Base-by-base conservation (phyloP, 2,113 vertebrate species). In the Neodon shergylaensis region DNA sequence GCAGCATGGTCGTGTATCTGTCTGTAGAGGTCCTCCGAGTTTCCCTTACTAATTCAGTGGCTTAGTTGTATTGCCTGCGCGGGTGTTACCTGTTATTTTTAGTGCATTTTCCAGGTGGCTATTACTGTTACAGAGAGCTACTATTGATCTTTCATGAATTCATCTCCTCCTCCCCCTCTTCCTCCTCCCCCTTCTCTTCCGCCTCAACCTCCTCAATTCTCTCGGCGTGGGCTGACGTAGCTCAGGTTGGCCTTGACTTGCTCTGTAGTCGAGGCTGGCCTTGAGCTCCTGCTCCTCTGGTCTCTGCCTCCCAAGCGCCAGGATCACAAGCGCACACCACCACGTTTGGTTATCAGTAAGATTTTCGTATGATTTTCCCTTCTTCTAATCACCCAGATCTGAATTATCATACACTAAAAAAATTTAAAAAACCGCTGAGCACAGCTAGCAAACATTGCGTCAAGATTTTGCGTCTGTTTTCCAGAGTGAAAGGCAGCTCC, bases 81-180 rank as follows among this genome's bases (percentile, higher is more conserved):
- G 39, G 47, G 74, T 73, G 52, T 88, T 88, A 63, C 47, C 42
- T 87, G 66, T 31, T 86, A 58, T 63, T 91, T 92, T 95, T 90
- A 93, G 89, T 94, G 14, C 54, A 28, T 82, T 95, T 96, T 95
- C 90, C 70, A 63, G 78, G 54, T 88, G 87, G 77, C 72, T 90
- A 81, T 95, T 78, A 68, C 21, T 91, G 31, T 73, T 74, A 3
- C 77, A 70, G 66, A 96, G 63, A 76, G 66, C 70, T 95, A 58
- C 72, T 87, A 44, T 83, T 93, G 95, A 93, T 92, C 89, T 95
- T 93, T 66, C 70, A n/a, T 85, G 76, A 90, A 82, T 33, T 85
- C 5, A 47, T 44, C 42, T 85, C 42, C 63, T 22, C 61, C 16
- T 19, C 26, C 16, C 16, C 52, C 24, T 31, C 21, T 24, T 14